Base-by-base conservation (phyloP, 2,888 invertebrate genomes). In the Thecophora atra region DNA sequence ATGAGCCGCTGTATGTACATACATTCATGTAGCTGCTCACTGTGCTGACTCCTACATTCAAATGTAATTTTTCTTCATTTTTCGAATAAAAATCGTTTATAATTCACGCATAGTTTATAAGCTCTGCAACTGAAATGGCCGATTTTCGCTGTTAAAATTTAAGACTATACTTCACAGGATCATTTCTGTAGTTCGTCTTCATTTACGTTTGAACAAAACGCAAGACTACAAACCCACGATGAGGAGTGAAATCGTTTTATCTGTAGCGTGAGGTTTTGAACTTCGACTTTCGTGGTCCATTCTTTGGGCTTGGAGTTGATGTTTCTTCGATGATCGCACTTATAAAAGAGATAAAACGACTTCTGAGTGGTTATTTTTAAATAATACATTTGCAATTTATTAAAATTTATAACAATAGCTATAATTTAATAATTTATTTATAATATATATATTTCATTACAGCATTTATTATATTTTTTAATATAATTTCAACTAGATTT, bases 171-270 rank as follows among this genome's bases (percentile, higher is more conserved):
- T 90, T 89, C 89, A 89, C 89, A 89, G 90, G 90, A 90, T 90
- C 89, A 89, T 89, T 90, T 90, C 90, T 90, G 90, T 89, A 90
- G 90, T 90, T 87, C 86, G 88, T 89, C 89, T 89, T 89, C 88
- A 83, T 85, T 86, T 84, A 84, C 88, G 88, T 87, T 88, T 83
- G 85, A 87, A 86, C 85, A 86, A 88, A 80, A 76, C 80, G 85
- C 84, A 88, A 88, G 88, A 86, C 26, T 79, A 82, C 81, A 82
- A 83, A 88, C 82, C 90, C 89, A 89, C 87, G 90, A 89, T 89
- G 90, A 90, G 77, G 90, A 89, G 89, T 54, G 67, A 79, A 81
- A 88, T 88, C 86, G 86, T 85, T 87, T 83, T 86, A 85, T 86
- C 86, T 84, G 85, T 84, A 88, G 88, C 88, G 88, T 88, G 88